Evolutionary conservation across 2,888 invertebrate genomes (phyloP), one percentile per base, ranked within the genome.

Genomic region (Endotricha flammealis): DNA sequence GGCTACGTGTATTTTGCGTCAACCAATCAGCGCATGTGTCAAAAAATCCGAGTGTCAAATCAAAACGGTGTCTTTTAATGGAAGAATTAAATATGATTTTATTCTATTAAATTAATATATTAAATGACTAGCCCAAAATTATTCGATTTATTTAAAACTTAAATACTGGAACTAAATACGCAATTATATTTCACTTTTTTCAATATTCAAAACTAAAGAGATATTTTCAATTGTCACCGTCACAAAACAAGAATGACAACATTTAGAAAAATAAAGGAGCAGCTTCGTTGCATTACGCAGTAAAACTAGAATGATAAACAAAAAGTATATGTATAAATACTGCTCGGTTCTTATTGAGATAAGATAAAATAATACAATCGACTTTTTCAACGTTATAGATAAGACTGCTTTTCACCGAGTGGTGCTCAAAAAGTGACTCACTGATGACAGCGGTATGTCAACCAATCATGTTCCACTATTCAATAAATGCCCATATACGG

Each of bases 401-500:
- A 35, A 34, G 11, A 27, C 27, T 20, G 16, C 12, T 29, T 29
- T 20, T 29, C 10, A 13, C 41, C 41, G 36, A 44, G 35, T 39
- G 24, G 31, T 30, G 22, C 36, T 27, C 31, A 36, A 33, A 35
- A 28, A 29, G 12, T 31, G 39, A 34, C 34, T 38, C 35, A 35
- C 29, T 29, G 32, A 64, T 74, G 74, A 77, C 68, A 74, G 65
- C 55, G 57, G 46, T 25, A 30, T 50, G 63, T 71, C 67, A 66
- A 62, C 90, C 90, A 90, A 90, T 90, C 79, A 83, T 67, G 68
- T 64, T 65, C 65, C 71, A 69, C 83, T 75, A 81, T 86, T 81
- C 66, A 74, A 73, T 78, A 87, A 87, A 90, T 90, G 89, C 85
- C 90, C 90, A 82, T 90, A 87, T 88, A 90, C 75, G 90, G 90